phyloP scores from a whole-genome alignment of 2,888 invertebrate species.

The Pristionchus fissidentatus region DNA sequence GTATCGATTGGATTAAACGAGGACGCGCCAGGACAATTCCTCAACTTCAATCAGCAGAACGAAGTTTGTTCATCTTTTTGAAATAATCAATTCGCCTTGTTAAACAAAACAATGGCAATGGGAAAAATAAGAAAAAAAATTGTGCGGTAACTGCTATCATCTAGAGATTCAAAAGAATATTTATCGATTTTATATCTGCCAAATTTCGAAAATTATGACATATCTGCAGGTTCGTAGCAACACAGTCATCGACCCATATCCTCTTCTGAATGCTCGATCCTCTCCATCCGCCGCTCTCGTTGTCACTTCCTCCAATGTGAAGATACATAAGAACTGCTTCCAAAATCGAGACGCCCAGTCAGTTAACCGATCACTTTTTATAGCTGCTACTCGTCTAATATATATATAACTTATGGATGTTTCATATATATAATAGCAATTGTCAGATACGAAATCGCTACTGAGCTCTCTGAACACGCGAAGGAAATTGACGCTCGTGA shows the following conservation, averaged over 20 bases:
- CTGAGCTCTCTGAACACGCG: constrained; percentile 81
- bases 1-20: constrained; percentile 74
- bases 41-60: constrained; percentile 74
- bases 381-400: constrained; percentile 78
- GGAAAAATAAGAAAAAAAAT: too few species aligned
- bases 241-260: constrained; percentile 88
- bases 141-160: background rate
- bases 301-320: constrained; percentile 86
- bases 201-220: constrained; percentile 84
- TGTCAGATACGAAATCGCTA: constrained; percentile 45
- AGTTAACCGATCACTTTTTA: constrained; percentile 78
- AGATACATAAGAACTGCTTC: constrained; percentile 88
- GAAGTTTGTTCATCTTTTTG: constrained; percentile 55
- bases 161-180: background rate
- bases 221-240: constrained; percentile 84
- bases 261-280: constrained; percentile 88
- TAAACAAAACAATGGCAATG: background rate
- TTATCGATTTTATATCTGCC: too few species aligned
- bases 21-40: constrained; percentile 78
- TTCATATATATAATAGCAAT: background rate
- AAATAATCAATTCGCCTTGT: background rate
- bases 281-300: constrained; percentile 93
- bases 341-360: constrained; percentile 89
- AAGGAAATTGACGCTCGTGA: constrained; percentile 91
- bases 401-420: background rate